A percentile compares a stretch with the other conserved stretches of the same genome.
These are phyloP conservation scores for Amblyornis subalaris DNA, from an alignment of 2,113 vertebrate species.

Conservation along the genomic window DNA sequence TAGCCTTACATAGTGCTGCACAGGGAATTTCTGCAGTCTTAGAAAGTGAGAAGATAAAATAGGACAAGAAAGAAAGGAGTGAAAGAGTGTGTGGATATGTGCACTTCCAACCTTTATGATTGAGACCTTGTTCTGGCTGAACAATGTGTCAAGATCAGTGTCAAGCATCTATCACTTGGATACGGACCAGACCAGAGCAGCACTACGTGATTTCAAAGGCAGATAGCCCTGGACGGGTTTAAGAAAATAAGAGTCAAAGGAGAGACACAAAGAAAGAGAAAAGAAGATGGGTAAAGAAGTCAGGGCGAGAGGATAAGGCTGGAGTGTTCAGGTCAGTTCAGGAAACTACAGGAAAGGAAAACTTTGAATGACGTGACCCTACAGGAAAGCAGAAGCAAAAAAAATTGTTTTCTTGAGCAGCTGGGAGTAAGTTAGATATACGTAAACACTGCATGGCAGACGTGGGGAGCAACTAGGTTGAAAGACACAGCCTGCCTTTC, in stretches of 20 bases:
- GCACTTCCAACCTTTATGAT: neutral
- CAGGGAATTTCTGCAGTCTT: neutral
- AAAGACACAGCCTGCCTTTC: conserved; percentile 5
- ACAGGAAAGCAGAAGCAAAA: neutral
- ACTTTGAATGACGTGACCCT: neutral
- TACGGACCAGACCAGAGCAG: neutral
- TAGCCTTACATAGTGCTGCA: neutral
- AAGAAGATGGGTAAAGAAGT: neutral
- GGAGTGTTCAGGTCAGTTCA: neutral
- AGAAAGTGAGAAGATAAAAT: neutral
- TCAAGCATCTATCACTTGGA: neutral
- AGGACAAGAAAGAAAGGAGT: neutral
- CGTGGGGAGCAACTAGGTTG: neutral
- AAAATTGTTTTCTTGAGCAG: neutral
- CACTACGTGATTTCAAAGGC: neutral
- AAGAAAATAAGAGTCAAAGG: neutral
- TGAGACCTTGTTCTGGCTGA: neutral
- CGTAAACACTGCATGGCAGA: neutral
- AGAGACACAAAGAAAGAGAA: neutral
- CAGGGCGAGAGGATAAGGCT: neutral
- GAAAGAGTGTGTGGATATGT: neutral
- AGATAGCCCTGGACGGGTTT: neutral
- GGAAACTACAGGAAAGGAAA: neutral
- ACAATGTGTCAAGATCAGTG: neutral
- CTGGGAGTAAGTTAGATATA: neutral